Evolutionary conservation across 2,113 vertebrate genomes (phyloP).

Genomic region (Tragulus kanchil): DNA sequence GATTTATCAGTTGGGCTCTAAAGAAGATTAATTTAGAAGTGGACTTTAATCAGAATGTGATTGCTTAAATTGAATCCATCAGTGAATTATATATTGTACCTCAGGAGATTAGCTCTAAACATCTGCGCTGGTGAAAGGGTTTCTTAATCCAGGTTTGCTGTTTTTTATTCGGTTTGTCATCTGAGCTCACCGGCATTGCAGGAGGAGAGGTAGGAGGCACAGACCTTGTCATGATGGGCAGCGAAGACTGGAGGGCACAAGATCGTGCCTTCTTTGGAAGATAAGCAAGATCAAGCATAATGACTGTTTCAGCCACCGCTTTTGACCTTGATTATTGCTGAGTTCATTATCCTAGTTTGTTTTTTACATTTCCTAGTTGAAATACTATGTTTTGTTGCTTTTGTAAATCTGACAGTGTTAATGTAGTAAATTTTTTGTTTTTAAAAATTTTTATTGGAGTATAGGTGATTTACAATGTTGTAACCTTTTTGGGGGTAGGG

Average conservation of each 20-base stretch:
- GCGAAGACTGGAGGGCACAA: too few relatives aligned
- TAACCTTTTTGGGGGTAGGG: background rate
- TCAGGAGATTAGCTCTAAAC: background rate
- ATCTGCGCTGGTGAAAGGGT: background rate
- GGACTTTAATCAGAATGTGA: constrained; percentile 80
- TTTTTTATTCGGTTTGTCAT: background rate
- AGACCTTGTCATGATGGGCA: background rate
- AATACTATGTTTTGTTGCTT: background rate
- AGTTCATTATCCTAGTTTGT: background rate
- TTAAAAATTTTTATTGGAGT: background rate
- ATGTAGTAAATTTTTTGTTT: background rate
- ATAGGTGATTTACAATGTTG: background rate
- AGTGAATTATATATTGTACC: background rate
- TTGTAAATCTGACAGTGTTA: background rate
- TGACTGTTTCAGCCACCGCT: background rate
- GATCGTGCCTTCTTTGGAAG: background rate
- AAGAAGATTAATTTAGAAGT: constrained; percentile 60
- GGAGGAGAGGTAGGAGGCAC: background rate
- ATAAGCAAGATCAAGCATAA: background rate
- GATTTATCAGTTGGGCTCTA: constrained; percentile 70
- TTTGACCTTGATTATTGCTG: constrained; percentile 35
- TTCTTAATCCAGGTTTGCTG: background rate
- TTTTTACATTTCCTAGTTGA: background rate
- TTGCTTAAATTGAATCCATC: constrained; percentile 73
- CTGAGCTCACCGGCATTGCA: background rate